phyloP scores from a whole-genome alignment of 2,888 invertebrate genomes.

The Nephrotoma guestfalica region DNA sequence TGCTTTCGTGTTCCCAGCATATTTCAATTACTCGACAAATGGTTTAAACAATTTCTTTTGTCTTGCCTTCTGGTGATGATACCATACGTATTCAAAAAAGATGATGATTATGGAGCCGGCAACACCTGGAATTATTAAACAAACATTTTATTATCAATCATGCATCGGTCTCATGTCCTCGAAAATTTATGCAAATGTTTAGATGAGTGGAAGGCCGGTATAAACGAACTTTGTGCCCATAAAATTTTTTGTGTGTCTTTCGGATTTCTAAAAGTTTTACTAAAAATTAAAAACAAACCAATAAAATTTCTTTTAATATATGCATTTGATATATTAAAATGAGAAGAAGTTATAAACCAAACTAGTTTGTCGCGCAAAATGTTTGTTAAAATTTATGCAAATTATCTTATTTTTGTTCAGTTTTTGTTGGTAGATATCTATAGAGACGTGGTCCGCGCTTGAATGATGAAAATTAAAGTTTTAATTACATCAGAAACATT shows the following conservation, averaged over 20 bases:
- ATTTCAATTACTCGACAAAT: conserved; percentile 29
- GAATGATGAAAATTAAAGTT: background rate
- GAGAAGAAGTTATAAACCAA: background rate
- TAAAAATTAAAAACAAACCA: background rate
- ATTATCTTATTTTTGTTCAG: background rate
- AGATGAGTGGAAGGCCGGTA: background rate
- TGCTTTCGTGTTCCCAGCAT: background rate
- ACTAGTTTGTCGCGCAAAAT: background rate
- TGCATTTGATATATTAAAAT: background rate
- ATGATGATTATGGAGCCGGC: conserved; percentile 33
- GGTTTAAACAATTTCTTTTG: conserved; percentile 35
- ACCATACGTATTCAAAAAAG: conserved; percentile 33
- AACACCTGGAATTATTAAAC: conserved; percentile 32
- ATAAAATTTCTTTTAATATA: background rate
- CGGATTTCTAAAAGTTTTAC: background rate
- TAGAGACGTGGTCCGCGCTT: background rate
- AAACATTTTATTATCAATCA: conserved; percentile 1
- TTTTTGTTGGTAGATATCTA: background rate
- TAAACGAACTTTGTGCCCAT: background rate
- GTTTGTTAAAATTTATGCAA: background rate
- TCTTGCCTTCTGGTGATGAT: conserved; percentile 27
- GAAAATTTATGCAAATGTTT: background rate
- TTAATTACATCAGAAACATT: background rate
- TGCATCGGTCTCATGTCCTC: conserved; percentile 5
- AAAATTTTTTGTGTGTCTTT: background rate